A percentile compares a stretch with the other conserved stretches of the same genome.
Conservation (phyloP, 2,888 invertebrate genomes). For the Salpingus planirostris region DNA sequence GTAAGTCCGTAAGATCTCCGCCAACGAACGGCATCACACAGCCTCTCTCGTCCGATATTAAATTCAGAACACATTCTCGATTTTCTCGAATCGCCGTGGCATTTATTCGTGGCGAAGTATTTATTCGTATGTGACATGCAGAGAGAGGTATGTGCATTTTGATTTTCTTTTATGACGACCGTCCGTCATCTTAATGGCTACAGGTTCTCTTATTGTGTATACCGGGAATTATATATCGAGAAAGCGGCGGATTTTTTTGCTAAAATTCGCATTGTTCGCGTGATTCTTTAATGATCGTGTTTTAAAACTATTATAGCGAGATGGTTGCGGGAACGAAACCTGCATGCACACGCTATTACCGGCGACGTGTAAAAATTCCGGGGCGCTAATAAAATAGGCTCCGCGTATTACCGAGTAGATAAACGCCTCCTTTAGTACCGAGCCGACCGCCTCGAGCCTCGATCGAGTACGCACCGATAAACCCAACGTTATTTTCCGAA, state of each 20-base stretch:
- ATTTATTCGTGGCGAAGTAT: slow-evolving; percentile 26
- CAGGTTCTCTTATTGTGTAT: slow-evolving; percentile 27
- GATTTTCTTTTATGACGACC: slow-evolving; percentile 30
- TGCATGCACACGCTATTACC: slow-evolving; percentile 16
- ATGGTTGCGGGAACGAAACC: slow-evolving; percentile 10
- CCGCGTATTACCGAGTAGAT: no score
- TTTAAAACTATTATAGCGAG: slow-evolving; percentile 18
- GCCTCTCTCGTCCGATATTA: slow-evolving; percentile 20
- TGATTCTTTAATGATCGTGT: slow-evolving; percentile 28
- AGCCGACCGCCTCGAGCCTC: no score
- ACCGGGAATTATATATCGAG: slow-evolving; percentile 29
- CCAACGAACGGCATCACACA: no score
- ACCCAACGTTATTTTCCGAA: no score
- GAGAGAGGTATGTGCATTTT: slow-evolving; percentile 35
- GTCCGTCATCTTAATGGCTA: slow-evolving; percentile 35
- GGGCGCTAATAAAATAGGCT: no score
- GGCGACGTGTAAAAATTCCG: slow-evolving; percentile 13
- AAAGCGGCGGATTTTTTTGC: slow-evolving; percentile 21
- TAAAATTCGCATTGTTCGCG: slow-evolving; percentile 28
- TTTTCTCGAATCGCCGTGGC: slow-evolving; percentile 29
- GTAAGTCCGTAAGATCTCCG: no score
- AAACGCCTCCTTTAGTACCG: no score
- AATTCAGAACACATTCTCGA: slow-evolving; percentile 34
- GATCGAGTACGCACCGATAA: no score
- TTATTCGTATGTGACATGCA: slow-evolving; percentile 31